A percentile compares a stretch with the other conserved stretches of the same genome.
Evolutionary conservation across 2,797 vertebrate genomes (phyloP).

Genomic region (Pelobates cultripes): DNA sequence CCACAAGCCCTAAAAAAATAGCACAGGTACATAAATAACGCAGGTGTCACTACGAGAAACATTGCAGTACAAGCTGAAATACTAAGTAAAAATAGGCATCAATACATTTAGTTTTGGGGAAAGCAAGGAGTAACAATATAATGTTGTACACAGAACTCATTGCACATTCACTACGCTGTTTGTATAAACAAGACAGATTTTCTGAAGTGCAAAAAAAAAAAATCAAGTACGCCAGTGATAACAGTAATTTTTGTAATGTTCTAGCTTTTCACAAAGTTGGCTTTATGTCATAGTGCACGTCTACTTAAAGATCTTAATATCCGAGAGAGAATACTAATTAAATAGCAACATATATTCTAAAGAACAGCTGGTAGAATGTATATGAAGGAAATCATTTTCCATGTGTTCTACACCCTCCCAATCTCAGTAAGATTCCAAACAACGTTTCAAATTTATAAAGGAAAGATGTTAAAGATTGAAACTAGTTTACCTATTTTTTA

Average conservation of each 20-base stretch:
- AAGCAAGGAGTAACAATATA: not conserved
- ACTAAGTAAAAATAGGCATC: not conserved
- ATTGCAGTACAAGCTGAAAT: conserved; percentile 24
- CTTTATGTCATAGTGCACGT: not conserved
- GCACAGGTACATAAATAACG: conserved; percentile 11
- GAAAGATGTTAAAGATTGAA: too few species aligned
- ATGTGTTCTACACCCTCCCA: not conserved
- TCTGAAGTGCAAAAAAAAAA: too few species aligned
- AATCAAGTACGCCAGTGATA: too few species aligned
- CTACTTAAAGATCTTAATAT: not conserved
- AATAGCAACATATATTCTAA: not conserved
- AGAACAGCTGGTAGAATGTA: conserved; percentile 11
- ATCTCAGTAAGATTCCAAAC: not conserved
- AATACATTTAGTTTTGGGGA: not conserved
- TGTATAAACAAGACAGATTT: not conserved
- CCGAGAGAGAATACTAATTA: conserved; percentile 4
- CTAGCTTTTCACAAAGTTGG: not conserved
- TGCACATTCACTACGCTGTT: not conserved
- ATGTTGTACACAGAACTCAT: not conserved
- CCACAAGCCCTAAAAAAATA: not conserved
- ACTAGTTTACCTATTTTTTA: too few species aligned
- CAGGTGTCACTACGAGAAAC: conserved; percentile 15
- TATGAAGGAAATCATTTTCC: conserved; percentile 16
- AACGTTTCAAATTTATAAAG: not conserved
- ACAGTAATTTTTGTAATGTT: too few species aligned